These are phyloP conservation scores for Nanorana parkeri DNA, from an alignment of 2,113 vertebrate species.

Conservation along the genomic window DNA sequence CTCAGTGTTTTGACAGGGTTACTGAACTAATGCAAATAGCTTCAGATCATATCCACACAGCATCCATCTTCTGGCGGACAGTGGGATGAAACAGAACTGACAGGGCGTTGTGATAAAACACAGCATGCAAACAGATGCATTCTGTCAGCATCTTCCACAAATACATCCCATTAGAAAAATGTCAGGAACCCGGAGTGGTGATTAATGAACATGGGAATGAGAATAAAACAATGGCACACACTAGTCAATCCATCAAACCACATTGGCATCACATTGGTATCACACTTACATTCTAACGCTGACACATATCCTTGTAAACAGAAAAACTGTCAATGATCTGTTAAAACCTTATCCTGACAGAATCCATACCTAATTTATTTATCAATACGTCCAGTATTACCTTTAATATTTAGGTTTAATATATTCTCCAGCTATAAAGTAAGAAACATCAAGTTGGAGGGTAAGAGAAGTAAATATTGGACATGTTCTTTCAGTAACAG, in stretches of 20 bases:
- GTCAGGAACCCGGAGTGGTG: slow-evolving; percentile 10
- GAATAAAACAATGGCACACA: neutral
- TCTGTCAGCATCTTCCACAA: slow-evolving; percentile 8
- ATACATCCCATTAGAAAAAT: slow-evolving; percentile 38
- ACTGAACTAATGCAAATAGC: slow-evolving; percentile 27
- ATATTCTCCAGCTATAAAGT: no score
- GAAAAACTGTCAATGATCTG: no score
- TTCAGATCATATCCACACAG: slow-evolving; percentile 30
- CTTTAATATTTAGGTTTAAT: no score
- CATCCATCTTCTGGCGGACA: slow-evolving; percentile 17
- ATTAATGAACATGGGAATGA: slow-evolving; percentile 10
- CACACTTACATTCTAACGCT: neutral
- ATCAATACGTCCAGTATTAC: no score
- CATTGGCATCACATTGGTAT: no score
- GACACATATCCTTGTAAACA: no score
- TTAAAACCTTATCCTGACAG: no score
- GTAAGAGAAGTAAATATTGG: no score
- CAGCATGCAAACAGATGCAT: slow-evolving; percentile 33
- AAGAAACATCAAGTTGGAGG: no score
- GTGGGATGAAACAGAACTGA: slow-evolving; percentile 38
- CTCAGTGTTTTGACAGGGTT: slow-evolving; percentile 38
- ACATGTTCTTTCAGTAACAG: no score
- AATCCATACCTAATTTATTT: no score
- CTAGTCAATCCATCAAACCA: neutral
- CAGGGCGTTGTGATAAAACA: slow-evolving; percentile 16